A percentile compares a stretch with the other conserved stretches of the same genome.
phyloP scores from a whole-genome alignment of 1,140 invertebrate genomes.

The Contarinia nasturtii region DNA sequence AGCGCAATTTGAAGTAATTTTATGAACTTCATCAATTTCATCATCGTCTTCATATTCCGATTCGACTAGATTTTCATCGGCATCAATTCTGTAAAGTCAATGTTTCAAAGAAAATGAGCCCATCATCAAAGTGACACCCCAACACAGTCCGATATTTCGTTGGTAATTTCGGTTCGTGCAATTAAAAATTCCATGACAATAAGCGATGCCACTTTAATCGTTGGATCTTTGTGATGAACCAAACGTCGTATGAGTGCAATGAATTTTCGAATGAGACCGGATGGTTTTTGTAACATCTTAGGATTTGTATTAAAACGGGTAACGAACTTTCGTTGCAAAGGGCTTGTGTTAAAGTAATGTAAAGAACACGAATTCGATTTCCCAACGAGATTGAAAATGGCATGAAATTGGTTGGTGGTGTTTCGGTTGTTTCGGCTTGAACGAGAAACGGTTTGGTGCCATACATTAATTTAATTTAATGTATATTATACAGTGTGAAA shows the following conservation, averaged over 20 bases:
- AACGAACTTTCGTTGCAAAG: conserved; percentile 45
- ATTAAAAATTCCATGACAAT: conserved; percentile 57
- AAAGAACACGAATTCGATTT: conserved; percentile 48
- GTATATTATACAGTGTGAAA: too few relatives aligned
- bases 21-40: conserved; percentile 1
- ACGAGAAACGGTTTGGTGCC: conserved; percentile 40
- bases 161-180: conserved; percentile 18
- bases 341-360: conserved; percentile 42
- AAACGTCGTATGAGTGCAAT: conserved; percentile 44
- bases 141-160: conserved; percentile 33
- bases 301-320: conserved; percentile 39
- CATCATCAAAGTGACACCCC: too few relatives aligned
- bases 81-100: conserved; percentile 4
- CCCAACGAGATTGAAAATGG: conserved; percentile 61
- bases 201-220: conserved; percentile 53
- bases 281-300: conserved; percentile 50
- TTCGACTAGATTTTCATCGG: conserved; percentile 13
- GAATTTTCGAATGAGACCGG: conserved; percentile 47
- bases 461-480: too few relatives aligned
- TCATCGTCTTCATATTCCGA: conserved; percentile 11
- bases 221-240: conserved; percentile 49
- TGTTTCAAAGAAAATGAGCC: too few relatives aligned
- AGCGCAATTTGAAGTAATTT: conserved; percentile 30
- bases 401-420: conserved; percentile 39
- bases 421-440: conserved; percentile 33